Evolutionary conservation across 2,888 invertebrate genomes (phyloP).

Genomic region (Phengaris alcon): DNA sequence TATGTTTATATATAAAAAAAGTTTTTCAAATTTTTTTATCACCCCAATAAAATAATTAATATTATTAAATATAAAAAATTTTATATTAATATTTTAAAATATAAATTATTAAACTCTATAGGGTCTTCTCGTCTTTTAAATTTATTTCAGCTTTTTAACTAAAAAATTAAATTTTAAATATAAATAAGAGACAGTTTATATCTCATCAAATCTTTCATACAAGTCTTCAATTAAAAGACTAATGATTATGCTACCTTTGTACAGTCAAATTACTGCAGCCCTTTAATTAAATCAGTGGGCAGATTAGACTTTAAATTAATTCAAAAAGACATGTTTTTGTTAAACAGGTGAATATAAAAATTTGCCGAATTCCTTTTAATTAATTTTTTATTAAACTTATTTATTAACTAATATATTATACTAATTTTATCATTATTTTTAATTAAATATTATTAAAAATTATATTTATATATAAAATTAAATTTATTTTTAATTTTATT

Average conservation of each 20-base stretch:
- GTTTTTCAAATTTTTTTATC: constrained; percentile 80
- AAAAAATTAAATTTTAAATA: constrained; percentile 68
- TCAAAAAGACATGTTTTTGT: constrained; percentile 87
- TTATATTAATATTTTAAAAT: constrained; percentile 59
- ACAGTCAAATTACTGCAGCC: constrained; percentile 82
- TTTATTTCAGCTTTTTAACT: constrained; percentile 82
- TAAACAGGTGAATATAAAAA: constrained; percentile 84
- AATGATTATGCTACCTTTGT: constrained; percentile 41
- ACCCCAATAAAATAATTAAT: constrained; percentile 81
- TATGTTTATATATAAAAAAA: constrained; percentile 65
- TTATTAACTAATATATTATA: constrained; percentile 54
- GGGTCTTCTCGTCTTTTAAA: constrained; percentile 88
- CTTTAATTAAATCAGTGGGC: constrained; percentile 86
- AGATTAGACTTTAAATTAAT: constrained; percentile 68
- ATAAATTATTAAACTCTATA: constrained; percentile 82
- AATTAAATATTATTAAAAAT: constrained; percentile 64
- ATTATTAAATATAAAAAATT: constrained; percentile 50
- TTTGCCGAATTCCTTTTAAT: constrained; percentile 87
- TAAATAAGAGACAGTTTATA: constrained; percentile 78
- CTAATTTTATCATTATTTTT: constrained; percentile 81
- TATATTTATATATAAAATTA: constrained; percentile 66
- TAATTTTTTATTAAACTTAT: constrained; percentile 72
- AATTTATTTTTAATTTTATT: constrained; percentile 57
- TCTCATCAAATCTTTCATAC: constrained; percentile 87
- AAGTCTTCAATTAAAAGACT: constrained; percentile 88